Evolutionary conservation across 1,140 invertebrate genomes (phyloP).

Genomic region (Agrilus planipennis): DNA sequence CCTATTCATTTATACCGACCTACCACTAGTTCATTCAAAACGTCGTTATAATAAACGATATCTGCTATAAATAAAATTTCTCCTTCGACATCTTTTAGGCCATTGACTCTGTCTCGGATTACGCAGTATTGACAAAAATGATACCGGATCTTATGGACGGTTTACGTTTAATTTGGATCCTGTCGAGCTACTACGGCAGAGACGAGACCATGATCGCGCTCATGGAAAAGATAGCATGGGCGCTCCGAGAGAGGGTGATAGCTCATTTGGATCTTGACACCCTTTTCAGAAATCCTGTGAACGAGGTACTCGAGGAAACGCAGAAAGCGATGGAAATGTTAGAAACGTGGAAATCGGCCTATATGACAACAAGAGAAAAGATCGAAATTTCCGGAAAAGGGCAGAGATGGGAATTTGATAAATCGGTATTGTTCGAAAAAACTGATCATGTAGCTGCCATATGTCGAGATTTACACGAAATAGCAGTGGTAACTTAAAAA

Average conservation of each 20-base stretch:
- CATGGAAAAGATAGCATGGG: constrained; percentile 68
- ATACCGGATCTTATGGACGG: constrained; percentile 71
- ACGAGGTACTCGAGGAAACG: constrained; percentile 14
- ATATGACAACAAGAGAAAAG: constrained; percentile 57
- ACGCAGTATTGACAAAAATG: too few species aligned
- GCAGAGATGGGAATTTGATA: constrained; percentile 82
- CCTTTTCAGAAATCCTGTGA: constrained; percentile 43
- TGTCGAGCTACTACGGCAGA: constrained; percentile 59
- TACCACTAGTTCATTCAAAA: too few species aligned
- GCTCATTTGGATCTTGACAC: constrained; percentile 55
- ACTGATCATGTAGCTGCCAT: constrained; percentile 75
- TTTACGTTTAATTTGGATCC: constrained; percentile 71
- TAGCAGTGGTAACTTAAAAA: constrained; percentile 44
- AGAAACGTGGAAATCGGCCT: constrained; percentile 61
- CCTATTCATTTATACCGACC: too few species aligned
- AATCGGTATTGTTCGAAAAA: constrained; percentile 60
- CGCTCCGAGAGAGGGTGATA: constrained; percentile 61
- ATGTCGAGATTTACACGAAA: constrained; percentile 61
- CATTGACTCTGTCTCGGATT: too few species aligned
- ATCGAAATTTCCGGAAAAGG: constrained; percentile 76
- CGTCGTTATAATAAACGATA: too few species aligned
- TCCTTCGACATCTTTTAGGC: too few species aligned
- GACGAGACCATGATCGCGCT: constrained; percentile 67
- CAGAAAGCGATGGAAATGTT: constrained; percentile 52
- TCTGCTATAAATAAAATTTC: too few species aligned